Conservation (phyloP, 2,888 invertebrate genomes). For the Diarsia dahlii region DNA sequence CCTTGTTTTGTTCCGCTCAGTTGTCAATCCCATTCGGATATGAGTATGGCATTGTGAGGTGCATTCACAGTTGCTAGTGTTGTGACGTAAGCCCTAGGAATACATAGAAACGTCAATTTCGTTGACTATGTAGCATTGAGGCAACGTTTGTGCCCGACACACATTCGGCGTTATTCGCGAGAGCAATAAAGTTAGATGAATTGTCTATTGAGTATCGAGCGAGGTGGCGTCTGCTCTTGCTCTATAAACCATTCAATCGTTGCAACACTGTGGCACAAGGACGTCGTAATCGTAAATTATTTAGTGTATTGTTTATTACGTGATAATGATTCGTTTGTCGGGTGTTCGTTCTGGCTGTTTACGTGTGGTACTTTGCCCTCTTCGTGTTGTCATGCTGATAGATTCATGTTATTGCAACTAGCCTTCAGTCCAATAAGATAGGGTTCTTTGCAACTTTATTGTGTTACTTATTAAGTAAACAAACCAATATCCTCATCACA, state of each 20-base stretch:
- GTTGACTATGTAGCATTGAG: conserved; percentile 59
- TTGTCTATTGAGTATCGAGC: conserved; percentile 80
- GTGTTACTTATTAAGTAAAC: neutral
- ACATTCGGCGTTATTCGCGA: conserved; percentile 69
- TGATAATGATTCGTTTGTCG: conserved; percentile 75
- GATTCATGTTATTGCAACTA: conserved; percentile 1
- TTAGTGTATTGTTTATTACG: conserved; percentile 78
- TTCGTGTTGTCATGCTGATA: conserved; percentile 16
- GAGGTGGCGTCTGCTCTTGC: conserved; percentile 71
- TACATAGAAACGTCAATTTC: conserved; percentile 52
- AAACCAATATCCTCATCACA: too few species aligned
- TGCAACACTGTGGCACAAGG: conserved; percentile 80
- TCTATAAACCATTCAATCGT: conserved; percentile 80
- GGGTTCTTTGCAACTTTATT: neutral
- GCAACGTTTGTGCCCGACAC: conserved; percentile 53
- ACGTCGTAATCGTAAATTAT: conserved; percentile 79
- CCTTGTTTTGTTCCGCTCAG: conserved; percentile 51
- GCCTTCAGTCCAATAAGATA: neutral
- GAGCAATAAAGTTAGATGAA: conserved; percentile 79
- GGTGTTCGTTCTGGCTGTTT: conserved; percentile 65
- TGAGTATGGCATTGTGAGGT: conserved; percentile 50
- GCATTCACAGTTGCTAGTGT: conserved; percentile 37
- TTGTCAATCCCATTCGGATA: conserved; percentile 43
- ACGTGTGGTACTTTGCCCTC: conserved; percentile 66
- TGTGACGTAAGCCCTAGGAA: conserved; percentile 49